Percentiles rank a stretch among this genome's conserved stretches.
Conservation (phyloP, 2,113 vertebrate genomes). For the Stomatorhinus ivindoensis region DNA sequence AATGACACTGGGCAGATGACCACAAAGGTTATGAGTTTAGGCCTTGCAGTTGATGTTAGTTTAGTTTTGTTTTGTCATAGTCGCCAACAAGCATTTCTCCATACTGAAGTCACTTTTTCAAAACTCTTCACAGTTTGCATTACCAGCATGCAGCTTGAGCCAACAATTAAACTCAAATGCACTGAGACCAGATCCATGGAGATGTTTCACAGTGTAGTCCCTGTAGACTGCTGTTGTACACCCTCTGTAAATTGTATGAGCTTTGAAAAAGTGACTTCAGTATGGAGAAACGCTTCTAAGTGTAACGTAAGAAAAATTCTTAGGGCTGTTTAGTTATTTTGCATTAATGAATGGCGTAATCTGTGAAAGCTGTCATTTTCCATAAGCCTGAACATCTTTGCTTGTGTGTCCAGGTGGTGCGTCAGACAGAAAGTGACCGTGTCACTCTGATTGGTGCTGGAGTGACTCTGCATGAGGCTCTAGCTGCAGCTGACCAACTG, state of each 20-base stretch:
- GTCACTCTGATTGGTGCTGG: conserved; percentile 75
- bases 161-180: not conserved
- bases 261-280: not conserved
- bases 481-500: conserved; percentile 64
- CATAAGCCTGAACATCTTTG: not conserved
- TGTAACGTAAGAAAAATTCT: not conserved
- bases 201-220: not conserved
- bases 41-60: not conserved
- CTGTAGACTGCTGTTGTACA: not conserved
- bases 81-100: too few species aligned
- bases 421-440: conserved; percentile 58
- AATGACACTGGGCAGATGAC: not conserved
- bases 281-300: not conserved
- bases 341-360: not conserved
- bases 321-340: not conserved
- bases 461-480: conserved; percentile 73
- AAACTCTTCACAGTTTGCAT: too few species aligned
- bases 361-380: not conserved
- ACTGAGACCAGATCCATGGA: too few species aligned
- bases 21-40: not conserved
- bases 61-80: not conserved
- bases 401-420: conserved; percentile 59
- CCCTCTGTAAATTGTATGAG: not conserved
- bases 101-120: too few species aligned
- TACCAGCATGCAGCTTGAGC: too few species aligned